Evolutionary conservation across 2,888 invertebrate genomes (phyloP).

Genomic region (Diplolepis rosae): DNA sequence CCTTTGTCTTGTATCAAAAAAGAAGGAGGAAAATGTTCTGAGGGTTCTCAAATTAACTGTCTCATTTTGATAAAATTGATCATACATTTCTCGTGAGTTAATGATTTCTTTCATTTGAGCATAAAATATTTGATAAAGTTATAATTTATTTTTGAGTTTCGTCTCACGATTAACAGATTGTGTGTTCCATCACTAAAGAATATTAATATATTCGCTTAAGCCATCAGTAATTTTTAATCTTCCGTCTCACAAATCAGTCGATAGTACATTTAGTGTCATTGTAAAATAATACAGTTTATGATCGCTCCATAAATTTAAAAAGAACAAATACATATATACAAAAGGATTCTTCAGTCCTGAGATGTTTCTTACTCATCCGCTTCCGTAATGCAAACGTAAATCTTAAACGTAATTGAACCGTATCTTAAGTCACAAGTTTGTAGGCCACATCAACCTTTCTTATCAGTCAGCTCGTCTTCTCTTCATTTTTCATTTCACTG

Average conservation of each 20-base stretch:
- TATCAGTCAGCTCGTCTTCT: slow-evolving; percentile 6
- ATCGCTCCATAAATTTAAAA: not conserved
- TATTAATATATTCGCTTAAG: not conserved
- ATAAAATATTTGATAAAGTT: no score
- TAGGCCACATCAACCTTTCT: not conserved
- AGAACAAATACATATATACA: not conserved
- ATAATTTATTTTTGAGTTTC: no score
- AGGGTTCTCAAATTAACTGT: not conserved
- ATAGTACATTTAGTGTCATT: not conserved
- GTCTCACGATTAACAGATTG: not conserved
- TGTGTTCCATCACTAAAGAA: not conserved
- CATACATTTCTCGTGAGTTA: no score
- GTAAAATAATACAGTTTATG: slow-evolving; percentile 19
- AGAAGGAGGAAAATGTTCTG: not conserved
- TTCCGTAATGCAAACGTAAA: slow-evolving; percentile 8
- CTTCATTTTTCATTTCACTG: slow-evolving; percentile 5
- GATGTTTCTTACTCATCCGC: slow-evolving; percentile 1
- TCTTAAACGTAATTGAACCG: not conserved
- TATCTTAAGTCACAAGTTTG: not conserved
- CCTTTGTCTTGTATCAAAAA: not conserved
- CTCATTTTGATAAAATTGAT: no score
- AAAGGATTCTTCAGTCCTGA: not conserved
- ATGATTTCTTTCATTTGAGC: no score
- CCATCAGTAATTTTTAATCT: not conserved
- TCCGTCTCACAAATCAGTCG: not conserved